Base-by-base conservation (phyloP, 1,140 invertebrate species). In the Calosoma granatense region DNA sequence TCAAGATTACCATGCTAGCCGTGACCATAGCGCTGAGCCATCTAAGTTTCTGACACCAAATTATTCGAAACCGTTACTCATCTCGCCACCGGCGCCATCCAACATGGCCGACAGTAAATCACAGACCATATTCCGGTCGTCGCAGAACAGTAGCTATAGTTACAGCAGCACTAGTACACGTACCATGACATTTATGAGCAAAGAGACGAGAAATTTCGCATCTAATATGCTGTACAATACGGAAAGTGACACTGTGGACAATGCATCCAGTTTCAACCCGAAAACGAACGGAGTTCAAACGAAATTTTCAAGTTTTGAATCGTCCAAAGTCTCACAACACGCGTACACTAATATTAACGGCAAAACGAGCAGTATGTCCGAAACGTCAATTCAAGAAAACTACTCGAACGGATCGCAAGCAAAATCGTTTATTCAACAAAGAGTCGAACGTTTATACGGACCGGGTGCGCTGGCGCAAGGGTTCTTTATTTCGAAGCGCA, bases 401-500 rank as follows among this genome's bases (percentile, higher is more conserved):
- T 51, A 30, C 11, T 63, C 64, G 0, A 65, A 53, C 55, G 61
- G 62, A 26, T 57, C 63, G 14, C 79, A 80, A 51, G 81, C 81
- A 62, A 86, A 85, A 65, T 92, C 90, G 23, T 90, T 93, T 60
- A 90, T 94, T 22, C 86, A 93, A 67, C 88, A 92, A 67, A 78
- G 89, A 30, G 89, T 94, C 1, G 90, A 94, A 66, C 76, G 90
- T 56, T 70, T 94, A 0, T 94, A 92, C 69, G 91, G 91, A 0
- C 87, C 88, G 0, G 87, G 88, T 20, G 88, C 89, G 12, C 66
- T 91, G 4, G 87, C 87, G 1, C 86, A 89, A 68, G 87, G 86
- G 4, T 92, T 92, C 65, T 87, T 88, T 65, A 85, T 84, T 59
- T 79, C 79, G 41, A 83, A 83, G 60, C 67, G 79, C 3, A 64